Evolutionary conservation across 2,888 invertebrate species (phyloP).

Genomic region (Drosophila ustulata): DNA sequence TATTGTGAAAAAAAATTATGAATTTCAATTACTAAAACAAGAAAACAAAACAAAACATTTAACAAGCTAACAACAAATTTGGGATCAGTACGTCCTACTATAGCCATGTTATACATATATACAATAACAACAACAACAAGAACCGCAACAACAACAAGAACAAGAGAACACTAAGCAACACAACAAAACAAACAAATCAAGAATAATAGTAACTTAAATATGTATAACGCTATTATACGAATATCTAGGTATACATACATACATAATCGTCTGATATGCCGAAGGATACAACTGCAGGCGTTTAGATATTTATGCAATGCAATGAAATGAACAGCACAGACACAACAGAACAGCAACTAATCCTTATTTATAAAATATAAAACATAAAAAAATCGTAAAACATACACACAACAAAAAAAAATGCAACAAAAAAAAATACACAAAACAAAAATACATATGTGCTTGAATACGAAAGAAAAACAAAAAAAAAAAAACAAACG

Average conservation of each 20-base stretch:
- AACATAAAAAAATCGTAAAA: constrained; percentile 64
- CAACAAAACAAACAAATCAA: constrained; percentile 60
- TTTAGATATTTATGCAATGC: constrained; percentile 70
- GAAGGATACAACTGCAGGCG: constrained; percentile 39
- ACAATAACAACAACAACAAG: constrained; percentile 49
- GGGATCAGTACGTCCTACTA: constrained; percentile 83
- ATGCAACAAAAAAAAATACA: constrained; percentile 62
- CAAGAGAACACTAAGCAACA: constrained; percentile 52
- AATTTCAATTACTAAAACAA: constrained; percentile 81
- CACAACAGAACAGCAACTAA: constrained; percentile 66
- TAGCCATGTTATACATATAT: constrained; percentile 80
- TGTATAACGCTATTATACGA: constrained; percentile 69
- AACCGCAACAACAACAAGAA: constrained; percentile 41
- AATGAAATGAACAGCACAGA: constrained; percentile 72
- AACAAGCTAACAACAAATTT: constrained; percentile 81
- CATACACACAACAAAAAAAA: constrained; percentile 54
- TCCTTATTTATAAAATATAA: constrained; percentile 74
- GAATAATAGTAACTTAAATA: constrained; percentile 64
- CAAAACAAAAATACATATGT: constrained; percentile 73
- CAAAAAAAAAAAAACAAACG: constrained; percentile 65
- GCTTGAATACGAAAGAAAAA: constrained; percentile 75
- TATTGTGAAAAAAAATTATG: constrained; percentile 78
- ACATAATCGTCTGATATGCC: constrained; percentile 45
- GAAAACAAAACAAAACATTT: constrained; percentile 33
- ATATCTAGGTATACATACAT: constrained; percentile 42